phyloP scores from a whole-genome alignment of 2,113 vertebrate genomes.

The Phalacrocorax brasilianus region DNA sequence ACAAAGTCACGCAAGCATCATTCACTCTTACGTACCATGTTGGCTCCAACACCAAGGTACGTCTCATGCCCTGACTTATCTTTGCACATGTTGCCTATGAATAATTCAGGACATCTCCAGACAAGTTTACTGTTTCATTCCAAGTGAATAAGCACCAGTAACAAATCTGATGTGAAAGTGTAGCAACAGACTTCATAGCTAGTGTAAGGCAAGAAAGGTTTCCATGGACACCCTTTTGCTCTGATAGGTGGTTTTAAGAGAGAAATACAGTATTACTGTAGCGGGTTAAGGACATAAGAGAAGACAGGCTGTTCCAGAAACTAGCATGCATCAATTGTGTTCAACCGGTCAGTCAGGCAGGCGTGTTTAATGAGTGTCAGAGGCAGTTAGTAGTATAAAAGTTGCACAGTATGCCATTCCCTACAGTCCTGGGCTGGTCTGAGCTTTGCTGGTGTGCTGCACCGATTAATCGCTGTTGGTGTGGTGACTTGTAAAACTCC shows the following conservation, averaged over 20 bases:
- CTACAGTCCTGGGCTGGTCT: not conserved
- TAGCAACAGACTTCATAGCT: constrained; percentile 44
- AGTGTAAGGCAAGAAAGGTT: constrained; percentile 55
- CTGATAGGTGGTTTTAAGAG: constrained; percentile 37
- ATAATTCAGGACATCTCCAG: constrained; percentile 71
- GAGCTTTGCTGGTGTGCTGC: not conserved
- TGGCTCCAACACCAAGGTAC: constrained; percentile 29
- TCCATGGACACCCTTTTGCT: constrained; percentile 57
- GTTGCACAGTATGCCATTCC: not conserved
- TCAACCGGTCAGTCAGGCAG: not conserved
- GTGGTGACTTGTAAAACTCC: not conserved
- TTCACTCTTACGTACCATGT: not conserved
- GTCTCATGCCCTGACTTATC: constrained; percentile 69
- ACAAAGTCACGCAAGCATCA: not conserved
- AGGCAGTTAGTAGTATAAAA: not conserved
- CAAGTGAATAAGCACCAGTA: constrained; percentile 68
- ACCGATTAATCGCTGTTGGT: not conserved
- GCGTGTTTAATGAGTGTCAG: not conserved
- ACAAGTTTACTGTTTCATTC: constrained; percentile 68
- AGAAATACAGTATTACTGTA: constrained; percentile 30
- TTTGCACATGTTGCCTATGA: constrained; percentile 47
- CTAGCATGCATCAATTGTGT: not conserved
- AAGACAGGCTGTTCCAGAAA: not conserved
- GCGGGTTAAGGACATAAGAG: not conserved
- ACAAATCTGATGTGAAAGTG: constrained; percentile 44